Evolutionary conservation across 2,888 invertebrate species (phyloP), one percentile per base, ranked within the genome.

Genomic region (Pocota personata): DNA sequence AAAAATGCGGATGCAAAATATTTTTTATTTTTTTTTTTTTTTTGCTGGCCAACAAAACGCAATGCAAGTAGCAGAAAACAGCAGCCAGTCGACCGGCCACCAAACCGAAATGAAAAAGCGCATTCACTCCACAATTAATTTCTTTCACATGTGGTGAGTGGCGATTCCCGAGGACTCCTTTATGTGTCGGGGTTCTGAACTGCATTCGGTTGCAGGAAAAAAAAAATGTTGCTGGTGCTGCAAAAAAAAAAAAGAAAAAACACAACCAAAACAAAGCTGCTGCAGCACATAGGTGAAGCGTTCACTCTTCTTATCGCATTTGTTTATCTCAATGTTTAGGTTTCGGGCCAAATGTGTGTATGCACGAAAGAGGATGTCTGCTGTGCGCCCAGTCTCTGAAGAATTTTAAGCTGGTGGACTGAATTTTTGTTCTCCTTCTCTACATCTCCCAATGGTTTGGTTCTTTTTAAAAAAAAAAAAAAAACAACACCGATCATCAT

Each of bases 281-380:
- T 66, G 52, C 86, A 62, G 60, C 84, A 72, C 82, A 86, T 86
- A 86, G 76, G 82, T 86, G 82, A 82, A 82, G 87, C 82, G 82
- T 78, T 82, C 82, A 66, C 78, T 82, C 73, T 73, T 62, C 87
- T 87, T 87, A 87, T 87, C 87, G 87, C 82, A 87, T 82, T 87
- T 87, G 87, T 87, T 87, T 82, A 87, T 87, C 87, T 87, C 66
- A 82, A 87, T 87, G 82, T 87, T 87, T 87, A 87, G 86, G 86
- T 87, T 82, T 87, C 69, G 78, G 76, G 82, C 82, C 76, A 80
- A 86, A 86, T 80, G 80, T 86, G 60, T 82, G 73, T 78, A 78
- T 75, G 35, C 62, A 75, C 69, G 62, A 46, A 73, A 69, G 83
- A 83, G 83, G 79, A 83, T 79, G 67, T 83, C 79, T 83, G 83